Evolutionary conservation across 2,888 invertebrate genomes (phyloP).

Genomic region (Pomacea canaliculata): DNA sequence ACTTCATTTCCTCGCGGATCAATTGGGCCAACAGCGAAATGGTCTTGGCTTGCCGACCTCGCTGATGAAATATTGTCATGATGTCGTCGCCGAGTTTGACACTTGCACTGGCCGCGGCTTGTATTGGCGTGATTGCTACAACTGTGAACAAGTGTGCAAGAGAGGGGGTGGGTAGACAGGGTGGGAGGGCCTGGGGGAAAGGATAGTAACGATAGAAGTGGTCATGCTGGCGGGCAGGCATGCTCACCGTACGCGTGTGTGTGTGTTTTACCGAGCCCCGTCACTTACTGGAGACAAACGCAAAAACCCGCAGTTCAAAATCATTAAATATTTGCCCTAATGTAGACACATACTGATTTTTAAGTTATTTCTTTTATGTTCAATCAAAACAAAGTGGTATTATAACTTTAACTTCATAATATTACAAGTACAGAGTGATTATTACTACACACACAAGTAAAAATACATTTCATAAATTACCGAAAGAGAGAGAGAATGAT

Average conservation of each 20-base stretch:
- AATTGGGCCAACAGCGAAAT: conserved; percentile 8
- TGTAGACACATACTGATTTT: no score
- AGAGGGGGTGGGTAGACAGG: background rate
- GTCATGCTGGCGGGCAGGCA: background rate
- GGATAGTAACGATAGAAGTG: background rate
- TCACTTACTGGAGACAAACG: no score
- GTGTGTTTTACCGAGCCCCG: background rate
- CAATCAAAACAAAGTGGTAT: no score
- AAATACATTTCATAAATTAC: no score
- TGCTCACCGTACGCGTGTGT: background rate
- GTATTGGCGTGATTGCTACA: no score
- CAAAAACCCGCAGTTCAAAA: no score
- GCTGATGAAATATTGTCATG: conserved; percentile 21
- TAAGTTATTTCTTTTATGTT: no score
- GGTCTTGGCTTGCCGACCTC: conserved; percentile 7
- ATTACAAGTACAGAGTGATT: no score
- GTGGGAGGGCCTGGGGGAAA: background rate
- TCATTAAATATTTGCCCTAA: no score
- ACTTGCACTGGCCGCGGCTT: background rate
- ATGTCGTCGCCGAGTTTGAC: conserved; percentile 8
- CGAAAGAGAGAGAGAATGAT: no score
- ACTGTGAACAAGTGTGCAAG: background rate
- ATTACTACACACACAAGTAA: no score
- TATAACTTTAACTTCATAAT: no score
- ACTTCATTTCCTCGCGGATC: conserved; percentile 14